Base-by-base conservation (phyloP, 2,113 vertebrate species). In the Rana temporaria region DNA sequence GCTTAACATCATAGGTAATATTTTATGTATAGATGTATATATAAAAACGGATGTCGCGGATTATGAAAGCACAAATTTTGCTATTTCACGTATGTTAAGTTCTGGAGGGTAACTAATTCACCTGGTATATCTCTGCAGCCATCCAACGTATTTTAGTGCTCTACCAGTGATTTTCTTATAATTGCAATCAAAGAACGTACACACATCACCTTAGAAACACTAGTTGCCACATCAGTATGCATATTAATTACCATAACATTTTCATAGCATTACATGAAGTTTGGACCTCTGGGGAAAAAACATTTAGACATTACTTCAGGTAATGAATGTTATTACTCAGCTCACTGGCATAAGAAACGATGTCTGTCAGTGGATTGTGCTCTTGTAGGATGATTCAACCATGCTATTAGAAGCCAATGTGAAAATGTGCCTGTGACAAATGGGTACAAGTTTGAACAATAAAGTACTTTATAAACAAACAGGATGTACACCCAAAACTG, bases 291-390 rank as follows among this genome's bases (percentile, higher is more conserved):
- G 12, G 63, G 63, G 24, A 20, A 78, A 63, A 20, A 67, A 55
- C 24, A 15, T 55, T 78, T 65, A 55, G 12, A 78, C 73, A 24
- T 75, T 75, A 75, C 63, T 78, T 78, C 55, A 56, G 42, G 18
- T 78, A 78, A 78, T 78, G 65, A 78, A 67, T 78, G 76, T 56
- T 64, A 78, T 67, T 78, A 78, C 38, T 14, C 75, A 78, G 76
- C 30, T 65, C 62, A 56, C 26, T 53, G 62, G 76, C 63, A 78
- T 15, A 30, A 52, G 20, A 56, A 22, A 24, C 53, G 64, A 67
- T 56, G 63, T 52, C 48, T 67, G 77, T 79, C 64, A 79, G 38
- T 30, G 74, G 48, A 20, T 56, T 32, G 53, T 53, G 63, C 56
- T 56, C 77, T 68, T 11, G 64, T 79, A 17, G 48, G n/a, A 67